Conservation (phyloP, 30 jellyfish, hydroid and myxozoan genomes). For the Catostylus mosaicus region DNA sequence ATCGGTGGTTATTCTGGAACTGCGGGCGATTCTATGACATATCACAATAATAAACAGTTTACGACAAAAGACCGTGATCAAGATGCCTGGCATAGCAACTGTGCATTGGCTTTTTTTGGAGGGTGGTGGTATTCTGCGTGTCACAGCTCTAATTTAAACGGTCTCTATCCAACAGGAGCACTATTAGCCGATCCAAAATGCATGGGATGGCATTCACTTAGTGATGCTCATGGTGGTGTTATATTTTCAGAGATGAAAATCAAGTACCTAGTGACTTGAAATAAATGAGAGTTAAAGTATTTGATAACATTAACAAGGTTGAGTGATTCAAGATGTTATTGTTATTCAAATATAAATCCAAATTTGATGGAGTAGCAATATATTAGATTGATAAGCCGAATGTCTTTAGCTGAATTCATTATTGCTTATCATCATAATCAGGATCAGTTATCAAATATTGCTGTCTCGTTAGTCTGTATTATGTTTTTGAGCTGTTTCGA, state of each 20-base stretch:
- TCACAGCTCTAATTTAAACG: constrained; percentile 36
- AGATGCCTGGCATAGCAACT: not conserved
- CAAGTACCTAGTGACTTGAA: not conserved
- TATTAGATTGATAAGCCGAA: too few species aligned
- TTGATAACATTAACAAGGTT: too few species aligned
- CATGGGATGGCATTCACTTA: constrained; percentile 15
- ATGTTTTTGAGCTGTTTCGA: too few species aligned
- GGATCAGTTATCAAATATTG: too few species aligned
- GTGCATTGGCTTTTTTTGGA: constrained; percentile 34
- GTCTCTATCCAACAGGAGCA: not conserved
- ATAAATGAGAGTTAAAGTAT: not conserved
- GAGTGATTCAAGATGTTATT: too few species aligned
- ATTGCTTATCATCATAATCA: too few species aligned
- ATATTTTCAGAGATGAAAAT: constrained; percentile 46
- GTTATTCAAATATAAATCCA: too few species aligned
- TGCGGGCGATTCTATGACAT: constrained; percentile 44
- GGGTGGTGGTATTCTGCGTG: constrained; percentile 52
- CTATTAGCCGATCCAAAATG: not conserved
- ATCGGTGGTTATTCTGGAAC: constrained; percentile 30
- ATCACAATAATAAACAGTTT: constrained; percentile 9
- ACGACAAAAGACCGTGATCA: constrained; percentile 48
- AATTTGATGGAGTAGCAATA: too few species aligned
- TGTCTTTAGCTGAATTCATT: too few species aligned
- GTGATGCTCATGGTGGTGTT: constrained; percentile 11
- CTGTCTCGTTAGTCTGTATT: too few species aligned